These are phyloP conservation scores for Phycodurus eques DNA, from an alignment of 2,113 vertebrate genomes.

Conservation along the genomic window DNA sequence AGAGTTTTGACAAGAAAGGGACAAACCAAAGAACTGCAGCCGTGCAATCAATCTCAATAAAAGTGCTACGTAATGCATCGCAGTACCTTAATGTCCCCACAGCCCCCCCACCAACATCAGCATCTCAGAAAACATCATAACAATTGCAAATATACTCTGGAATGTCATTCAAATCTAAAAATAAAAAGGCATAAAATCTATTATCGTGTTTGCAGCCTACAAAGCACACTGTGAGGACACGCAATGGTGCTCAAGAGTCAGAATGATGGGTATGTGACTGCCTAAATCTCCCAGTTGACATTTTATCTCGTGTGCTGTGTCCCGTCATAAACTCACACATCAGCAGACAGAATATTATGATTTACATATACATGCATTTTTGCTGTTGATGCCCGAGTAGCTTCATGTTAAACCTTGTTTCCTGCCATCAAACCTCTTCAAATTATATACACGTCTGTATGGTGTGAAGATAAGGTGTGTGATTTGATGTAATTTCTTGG, in stretches of 20 bases:
- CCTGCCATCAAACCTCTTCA: constrained; percentile 16
- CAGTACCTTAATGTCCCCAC: constrained; percentile 36
- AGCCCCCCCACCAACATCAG: too few species aligned
- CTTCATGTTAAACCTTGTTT: constrained; percentile 28
- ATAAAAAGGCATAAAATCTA: constrained; percentile 54
- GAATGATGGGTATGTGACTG: constrained; percentile 28
- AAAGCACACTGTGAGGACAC: constrained; percentile 32
- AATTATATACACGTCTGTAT: not conserved
- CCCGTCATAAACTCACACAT: constrained; percentile 40
- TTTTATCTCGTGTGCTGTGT: constrained; percentile 32
- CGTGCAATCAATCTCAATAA: constrained; percentile 50
- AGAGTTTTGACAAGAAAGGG: constrained; percentile 46
- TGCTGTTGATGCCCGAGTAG: constrained; percentile 10
- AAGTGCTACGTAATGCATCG: constrained; percentile 62
- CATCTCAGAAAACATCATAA: constrained; percentile 53
- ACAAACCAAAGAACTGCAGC: constrained; percentile 40
- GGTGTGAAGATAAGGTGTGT: not conserved
- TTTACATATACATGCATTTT: constrained; percentile 45
- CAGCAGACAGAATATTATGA: constrained; percentile 20
- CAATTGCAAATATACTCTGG: constrained; percentile 69
- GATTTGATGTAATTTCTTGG: not conserved
- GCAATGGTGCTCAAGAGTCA: constrained; percentile 13
- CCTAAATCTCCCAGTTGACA: constrained; percentile 38
- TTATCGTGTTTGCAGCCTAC: constrained; percentile 49
- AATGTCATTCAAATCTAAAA: constrained; percentile 74